Evolutionary conservation across 2,888 invertebrate genomes (phyloP).

Genomic region (Tortricodes alternella): DNA sequence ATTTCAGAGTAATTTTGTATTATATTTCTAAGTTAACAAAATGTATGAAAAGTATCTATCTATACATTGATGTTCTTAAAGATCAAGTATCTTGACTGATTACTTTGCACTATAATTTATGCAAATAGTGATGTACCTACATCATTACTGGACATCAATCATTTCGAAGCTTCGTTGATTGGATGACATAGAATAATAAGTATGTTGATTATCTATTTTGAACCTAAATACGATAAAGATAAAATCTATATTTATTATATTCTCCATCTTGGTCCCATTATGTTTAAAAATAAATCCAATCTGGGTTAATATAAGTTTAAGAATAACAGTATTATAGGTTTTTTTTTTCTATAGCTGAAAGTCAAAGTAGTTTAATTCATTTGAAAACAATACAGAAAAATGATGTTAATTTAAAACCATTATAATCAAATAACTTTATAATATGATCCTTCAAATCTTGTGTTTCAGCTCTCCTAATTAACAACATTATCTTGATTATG

Average conservation of each 20-base stretch:
- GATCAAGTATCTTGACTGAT: slow-evolving; percentile 32
- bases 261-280: background rate
- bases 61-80: background rate
- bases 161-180: slow-evolving; percentile 33
- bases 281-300: background rate
- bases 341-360: too few species aligned
- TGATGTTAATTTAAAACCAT: too few species aligned
- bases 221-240: background rate
- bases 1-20: too few species aligned
- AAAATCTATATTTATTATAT: background rate
- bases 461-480: too few species aligned
- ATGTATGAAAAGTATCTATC: background rate
- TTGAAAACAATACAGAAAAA: too few species aligned
- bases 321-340: too few species aligned
- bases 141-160: slow-evolving; percentile 48
- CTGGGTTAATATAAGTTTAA: background rate
- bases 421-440: too few species aligned
- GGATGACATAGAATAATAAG: slow-evolving; percentile 3
- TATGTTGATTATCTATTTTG: background rate
- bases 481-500: too few species aligned
- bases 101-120: slow-evolving; percentile 35
- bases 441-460: too few species aligned
- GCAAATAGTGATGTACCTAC: slow-evolving; percentile 41
- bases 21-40: background rate
- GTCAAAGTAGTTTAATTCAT: too few species aligned